These are phyloP conservation scores for Ornithoptera priamus DNA, from an alignment of 2,888 invertebrate species.

Conservation along the genomic window DNA sequence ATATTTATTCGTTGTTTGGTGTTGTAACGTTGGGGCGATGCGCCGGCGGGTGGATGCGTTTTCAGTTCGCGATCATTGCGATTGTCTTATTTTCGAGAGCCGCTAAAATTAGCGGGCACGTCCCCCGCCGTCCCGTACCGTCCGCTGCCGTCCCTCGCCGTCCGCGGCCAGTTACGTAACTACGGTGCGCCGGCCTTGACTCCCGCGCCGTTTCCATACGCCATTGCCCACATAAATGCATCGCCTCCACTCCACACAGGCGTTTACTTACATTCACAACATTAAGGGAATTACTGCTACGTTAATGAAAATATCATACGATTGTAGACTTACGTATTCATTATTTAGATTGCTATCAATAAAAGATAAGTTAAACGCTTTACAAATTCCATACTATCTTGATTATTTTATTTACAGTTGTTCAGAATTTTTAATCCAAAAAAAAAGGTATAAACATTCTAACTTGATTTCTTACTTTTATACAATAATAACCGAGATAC, in stretches of 20 bases:
- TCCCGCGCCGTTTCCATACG: constrained; percentile 67
- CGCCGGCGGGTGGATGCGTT: constrained; percentile 42
- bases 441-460: too few relatives aligned
- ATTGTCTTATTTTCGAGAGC: constrained; percentile 65
- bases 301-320: too few relatives aligned
- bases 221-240: constrained; percentile 44
- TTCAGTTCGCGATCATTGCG: constrained; percentile 47
- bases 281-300: neutral
- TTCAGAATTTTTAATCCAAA: too few relatives aligned
- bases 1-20: constrained; percentile 1
- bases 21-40: constrained; percentile 1
- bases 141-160: constrained; percentile 50
- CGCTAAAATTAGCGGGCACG: constrained; percentile 71
- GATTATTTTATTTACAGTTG: too few relatives aligned
- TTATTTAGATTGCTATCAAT: too few relatives aligned
- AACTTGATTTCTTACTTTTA: too few relatives aligned
- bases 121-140: constrained; percentile 48
- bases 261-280: neutral
- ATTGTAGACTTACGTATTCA: too few relatives aligned
- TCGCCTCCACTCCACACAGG: neutral
- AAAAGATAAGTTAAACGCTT: neutral
- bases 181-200: constrained; percentile 73
- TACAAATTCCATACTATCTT: neutral
- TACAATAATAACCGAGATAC: too few relatives aligned
- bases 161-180: constrained; percentile 64